Evolutionary conservation across 2,113 vertebrate species (phyloP).

Genomic region (Stigmatopora argus): DNA sequence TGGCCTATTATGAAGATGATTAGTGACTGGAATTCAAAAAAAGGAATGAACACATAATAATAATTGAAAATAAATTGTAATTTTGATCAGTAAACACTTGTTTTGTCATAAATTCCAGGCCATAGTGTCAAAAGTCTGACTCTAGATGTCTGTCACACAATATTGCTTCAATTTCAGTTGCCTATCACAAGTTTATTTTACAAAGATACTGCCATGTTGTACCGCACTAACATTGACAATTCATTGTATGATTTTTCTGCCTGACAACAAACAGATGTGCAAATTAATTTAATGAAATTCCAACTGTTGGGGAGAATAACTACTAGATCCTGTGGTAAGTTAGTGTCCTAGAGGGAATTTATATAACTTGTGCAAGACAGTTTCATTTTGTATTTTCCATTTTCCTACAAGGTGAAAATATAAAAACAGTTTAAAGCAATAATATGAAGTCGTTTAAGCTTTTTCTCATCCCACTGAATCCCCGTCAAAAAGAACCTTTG

Average conservation of each 20-base stretch:
- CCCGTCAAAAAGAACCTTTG: too few relatives aligned
- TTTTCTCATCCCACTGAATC: too few relatives aligned
- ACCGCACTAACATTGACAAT: too few relatives aligned
- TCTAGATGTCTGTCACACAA: neutral
- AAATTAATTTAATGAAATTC: conserved; percentile 46
- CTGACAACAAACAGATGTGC: conserved; percentile 1
- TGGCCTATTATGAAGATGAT: conserved; percentile 31
- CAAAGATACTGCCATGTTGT: too few relatives aligned
- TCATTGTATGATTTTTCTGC: too few relatives aligned
- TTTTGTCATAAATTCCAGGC: neutral
- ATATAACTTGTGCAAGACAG: conserved; percentile 25
- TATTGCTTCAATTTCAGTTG: too few relatives aligned
- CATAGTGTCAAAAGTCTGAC: conserved; percentile 1
- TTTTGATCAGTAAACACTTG: conserved; percentile 8
- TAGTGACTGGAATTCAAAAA: conserved; percentile 17
- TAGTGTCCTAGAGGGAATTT: conserved; percentile 36
- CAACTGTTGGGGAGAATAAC: conserved; percentile 22
- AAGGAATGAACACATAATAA: neutral
- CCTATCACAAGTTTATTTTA: too few relatives aligned
- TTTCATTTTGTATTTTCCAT: conserved; percentile 15
- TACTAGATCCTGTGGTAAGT: conserved; percentile 50
- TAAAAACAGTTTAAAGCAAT: conserved; percentile 1
- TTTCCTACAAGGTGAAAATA: conserved; percentile 24
- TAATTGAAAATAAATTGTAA: neutral
- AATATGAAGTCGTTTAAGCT: neutral